Conservation (phyloP, 1,140 invertebrate genomes). For the Patella vulgata region DNA sequence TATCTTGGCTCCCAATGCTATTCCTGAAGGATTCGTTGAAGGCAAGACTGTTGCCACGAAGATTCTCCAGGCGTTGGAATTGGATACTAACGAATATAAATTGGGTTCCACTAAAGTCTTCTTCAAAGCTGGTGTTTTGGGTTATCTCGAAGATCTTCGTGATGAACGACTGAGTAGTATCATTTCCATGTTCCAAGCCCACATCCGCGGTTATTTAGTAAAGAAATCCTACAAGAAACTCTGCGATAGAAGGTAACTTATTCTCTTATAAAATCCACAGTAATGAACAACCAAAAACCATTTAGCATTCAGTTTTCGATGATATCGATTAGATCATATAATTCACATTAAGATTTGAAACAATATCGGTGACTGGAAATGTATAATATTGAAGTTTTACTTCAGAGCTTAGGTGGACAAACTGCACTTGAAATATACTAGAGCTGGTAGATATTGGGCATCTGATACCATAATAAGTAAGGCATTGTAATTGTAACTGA, state of each 20-base stretch:
- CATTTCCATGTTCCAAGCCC: conserved; percentile 96
- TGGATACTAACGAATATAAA: conserved; percentile 88
- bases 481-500: too few relatives aligned
- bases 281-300: neutral
- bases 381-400: too few relatives aligned
- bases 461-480: too few relatives aligned
- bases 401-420: too few relatives aligned
- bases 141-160: conserved; percentile 99
- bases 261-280: conserved; percentile 4
- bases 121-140: conserved; percentile 99
- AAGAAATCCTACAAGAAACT: conserved; percentile 92
- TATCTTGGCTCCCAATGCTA: conserved; percentile 89
- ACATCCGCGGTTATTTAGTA: conserved; percentile 85
- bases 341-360: too few relatives aligned
- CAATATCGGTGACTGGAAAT: too few relatives aligned
- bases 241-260: conserved; percentile 87
- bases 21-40: conserved; percentile 78
- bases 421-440: too few relatives aligned
- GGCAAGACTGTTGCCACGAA: conserved; percentile 83
- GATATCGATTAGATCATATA: neutral
- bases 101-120: conserved; percentile 98
- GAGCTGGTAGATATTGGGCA: too few relatives aligned
- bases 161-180: conserved; percentile 97
- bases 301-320: neutral
- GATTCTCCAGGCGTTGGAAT: conserved; percentile 79